A percentile compares a stretch with the other conserved stretches of the same genome.
These are phyloP conservation scores for Elgaria multicarinata DNA, from an alignment of 2,113 vertebrate genomes.

Conservation along the genomic window DNA sequence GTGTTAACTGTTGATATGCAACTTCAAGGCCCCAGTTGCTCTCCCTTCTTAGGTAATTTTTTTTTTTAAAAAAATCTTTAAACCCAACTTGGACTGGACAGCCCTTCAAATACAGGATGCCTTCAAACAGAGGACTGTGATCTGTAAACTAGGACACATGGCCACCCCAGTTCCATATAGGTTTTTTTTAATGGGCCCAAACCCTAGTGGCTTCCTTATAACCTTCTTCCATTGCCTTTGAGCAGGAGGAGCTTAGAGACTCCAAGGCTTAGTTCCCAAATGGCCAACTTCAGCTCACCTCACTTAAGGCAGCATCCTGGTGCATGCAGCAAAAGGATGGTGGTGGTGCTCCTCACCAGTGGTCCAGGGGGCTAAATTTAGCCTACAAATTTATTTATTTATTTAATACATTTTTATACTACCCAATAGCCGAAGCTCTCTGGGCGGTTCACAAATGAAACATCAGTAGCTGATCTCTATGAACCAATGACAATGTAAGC, in stretches of 20 bases:
- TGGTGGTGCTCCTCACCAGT: background rate
- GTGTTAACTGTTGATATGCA: no score
- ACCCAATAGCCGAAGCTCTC: no score
- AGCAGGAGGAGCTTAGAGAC: background rate
- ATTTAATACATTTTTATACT: no score
- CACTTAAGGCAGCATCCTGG: background rate
- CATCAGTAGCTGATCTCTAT: background rate
- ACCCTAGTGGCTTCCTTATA: background rate
- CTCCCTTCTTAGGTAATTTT: background rate
- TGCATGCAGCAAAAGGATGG: background rate
- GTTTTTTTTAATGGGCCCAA: background rate
- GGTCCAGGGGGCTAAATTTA: background rate
- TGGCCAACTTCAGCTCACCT: constrained; percentile 35
- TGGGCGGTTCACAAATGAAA: no score
- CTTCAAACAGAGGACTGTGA: no score
- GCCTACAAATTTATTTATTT: no score
- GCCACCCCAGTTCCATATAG: no score
- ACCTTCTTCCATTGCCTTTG: background rate
- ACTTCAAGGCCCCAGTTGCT: no score
- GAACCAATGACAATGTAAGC: background rate
- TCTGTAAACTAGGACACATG: no score
- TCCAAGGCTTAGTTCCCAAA: constrained; percentile 31
- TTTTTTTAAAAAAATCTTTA: background rate
- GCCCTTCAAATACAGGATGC: no score
- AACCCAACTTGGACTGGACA: no score